These are phyloP conservation scores for Pachypeltis micranthus DNA, from an alignment of 1,140 invertebrate species.

Conservation along the genomic window DNA sequence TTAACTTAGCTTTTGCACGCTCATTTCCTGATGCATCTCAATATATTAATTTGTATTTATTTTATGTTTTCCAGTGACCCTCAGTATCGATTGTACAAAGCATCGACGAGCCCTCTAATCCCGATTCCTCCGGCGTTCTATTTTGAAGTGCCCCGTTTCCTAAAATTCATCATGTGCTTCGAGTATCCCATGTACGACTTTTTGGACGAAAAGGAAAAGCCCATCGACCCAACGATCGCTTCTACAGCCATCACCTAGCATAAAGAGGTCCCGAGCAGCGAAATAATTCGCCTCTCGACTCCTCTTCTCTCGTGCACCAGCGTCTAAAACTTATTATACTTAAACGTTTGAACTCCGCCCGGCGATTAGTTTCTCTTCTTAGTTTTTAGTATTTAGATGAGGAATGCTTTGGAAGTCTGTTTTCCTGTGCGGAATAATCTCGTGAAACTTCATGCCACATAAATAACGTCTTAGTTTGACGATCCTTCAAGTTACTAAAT, in stretches of 20 bases:
- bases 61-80: constrained; percentile 47
- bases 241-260: constrained; percentile 30
- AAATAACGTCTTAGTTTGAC: no score
- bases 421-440: no score
- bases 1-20: no score
- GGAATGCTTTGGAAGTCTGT: no score
- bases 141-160: constrained; percentile 61
- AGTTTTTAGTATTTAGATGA: no score
- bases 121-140: constrained; percentile 75
- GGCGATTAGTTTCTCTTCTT: no score
- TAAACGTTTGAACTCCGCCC: no score
- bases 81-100: constrained; percentile 75
- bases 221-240: constrained; percentile 32
- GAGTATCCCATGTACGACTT: constrained; percentile 78
- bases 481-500: no score
- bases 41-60: constrained; percentile 2
- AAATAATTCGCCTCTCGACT: constrained; percentile 23
- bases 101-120: constrained; percentile 72
- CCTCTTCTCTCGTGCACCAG: constrained; percentile 23
- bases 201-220: constrained; percentile 47
- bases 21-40: not conserved
- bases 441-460: no score
- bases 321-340: constrained; percentile 15
- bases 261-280: constrained; percentile 20
- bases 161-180: constrained; percentile 74